A percentile compares a stretch with the other conserved stretches of the same genome.
Conservation (phyloP, 2,888 invertebrate species). For the Coelinius sp. region DNA sequence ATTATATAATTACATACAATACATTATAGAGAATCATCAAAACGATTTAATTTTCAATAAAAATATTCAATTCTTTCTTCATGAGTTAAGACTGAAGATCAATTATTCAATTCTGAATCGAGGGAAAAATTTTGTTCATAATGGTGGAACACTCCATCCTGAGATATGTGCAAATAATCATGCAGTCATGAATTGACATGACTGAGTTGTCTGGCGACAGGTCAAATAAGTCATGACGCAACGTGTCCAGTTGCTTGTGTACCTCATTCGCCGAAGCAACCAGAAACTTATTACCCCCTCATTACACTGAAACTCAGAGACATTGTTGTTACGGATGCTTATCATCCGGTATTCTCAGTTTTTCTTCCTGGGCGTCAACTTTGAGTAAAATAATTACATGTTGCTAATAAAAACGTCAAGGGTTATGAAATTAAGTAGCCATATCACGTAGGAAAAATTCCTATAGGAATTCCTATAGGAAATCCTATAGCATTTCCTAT, state of each 20-base stretch:
- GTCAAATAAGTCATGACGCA: conserved; percentile 6
- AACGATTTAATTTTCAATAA: too few species aligned
- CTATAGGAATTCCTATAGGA: too few species aligned
- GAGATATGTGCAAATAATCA: background rate
- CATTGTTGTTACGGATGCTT: background rate
- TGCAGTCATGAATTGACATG: background rate
- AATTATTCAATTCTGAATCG: too few species aligned
- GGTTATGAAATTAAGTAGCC: background rate
- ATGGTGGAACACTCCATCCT: background rate
- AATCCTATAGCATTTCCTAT: too few species aligned
- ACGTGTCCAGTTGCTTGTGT: background rate
- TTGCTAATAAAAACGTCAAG: background rate
- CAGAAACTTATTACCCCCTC: background rate
- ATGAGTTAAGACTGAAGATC: too few species aligned
- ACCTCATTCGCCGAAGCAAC: background rate
- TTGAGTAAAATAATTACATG: background rate
- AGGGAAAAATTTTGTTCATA: background rate
- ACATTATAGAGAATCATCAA: too few species aligned
- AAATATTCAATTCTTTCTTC: too few species aligned
- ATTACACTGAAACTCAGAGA: background rate
- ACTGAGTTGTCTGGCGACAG: background rate
- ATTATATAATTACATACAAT: too few species aligned
- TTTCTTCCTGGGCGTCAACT: background rate
- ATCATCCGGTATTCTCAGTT: background rate
- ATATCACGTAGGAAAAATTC: too few species aligned